Evolutionary conservation across 2,888 invertebrate species (phyloP).

Genomic region (Lysandra coridon): DNA sequence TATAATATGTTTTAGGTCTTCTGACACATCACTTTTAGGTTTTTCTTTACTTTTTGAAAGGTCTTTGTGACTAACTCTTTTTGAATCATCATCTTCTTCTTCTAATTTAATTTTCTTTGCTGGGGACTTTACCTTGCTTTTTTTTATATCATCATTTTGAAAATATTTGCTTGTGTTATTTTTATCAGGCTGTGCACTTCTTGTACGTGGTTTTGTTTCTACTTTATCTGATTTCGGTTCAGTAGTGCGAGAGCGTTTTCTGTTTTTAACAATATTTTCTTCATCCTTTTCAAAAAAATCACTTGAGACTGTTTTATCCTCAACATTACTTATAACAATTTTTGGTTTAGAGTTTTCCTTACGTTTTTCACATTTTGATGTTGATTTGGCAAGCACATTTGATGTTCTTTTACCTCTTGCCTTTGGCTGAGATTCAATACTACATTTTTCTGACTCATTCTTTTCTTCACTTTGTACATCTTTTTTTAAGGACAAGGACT

Average conservation of each 20-base stretch:
- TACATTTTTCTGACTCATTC: neutral
- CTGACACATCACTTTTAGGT: constrained; percentile 65
- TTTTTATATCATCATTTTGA: constrained; percentile 38
- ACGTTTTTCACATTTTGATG: constrained; percentile 26
- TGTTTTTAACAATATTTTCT: constrained; percentile 37
- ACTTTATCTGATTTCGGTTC: constrained; percentile 37
- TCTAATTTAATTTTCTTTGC: constrained; percentile 46
- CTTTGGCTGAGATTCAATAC: constrained; percentile 21
- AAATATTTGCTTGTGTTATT: constrained; percentile 66
- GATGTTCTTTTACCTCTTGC: constrained; percentile 34
- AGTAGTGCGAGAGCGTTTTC: constrained; percentile 46
- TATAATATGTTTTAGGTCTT: constrained; percentile 76
- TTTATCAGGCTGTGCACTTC: constrained; percentile 55
- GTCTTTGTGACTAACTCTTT: constrained; percentile 69
- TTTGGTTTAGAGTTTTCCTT: constrained; percentile 46
- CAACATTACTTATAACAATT: constrained; percentile 52
- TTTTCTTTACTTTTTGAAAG: constrained; percentile 51
- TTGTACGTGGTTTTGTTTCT: constrained; percentile 51
- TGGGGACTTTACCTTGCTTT: constrained; percentile 40
- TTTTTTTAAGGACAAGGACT: constrained; percentile 38
- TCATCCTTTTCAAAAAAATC: constrained; percentile 54
- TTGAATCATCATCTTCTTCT: constrained; percentile 50
- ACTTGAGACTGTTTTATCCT: constrained; percentile 52
- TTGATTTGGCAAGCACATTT: constrained; percentile 30
- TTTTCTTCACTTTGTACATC: constrained; percentile 16